phyloP scores from a whole-genome alignment of 2,797 vertebrate genomes.

The Rhinoraja longicauda region DNA sequence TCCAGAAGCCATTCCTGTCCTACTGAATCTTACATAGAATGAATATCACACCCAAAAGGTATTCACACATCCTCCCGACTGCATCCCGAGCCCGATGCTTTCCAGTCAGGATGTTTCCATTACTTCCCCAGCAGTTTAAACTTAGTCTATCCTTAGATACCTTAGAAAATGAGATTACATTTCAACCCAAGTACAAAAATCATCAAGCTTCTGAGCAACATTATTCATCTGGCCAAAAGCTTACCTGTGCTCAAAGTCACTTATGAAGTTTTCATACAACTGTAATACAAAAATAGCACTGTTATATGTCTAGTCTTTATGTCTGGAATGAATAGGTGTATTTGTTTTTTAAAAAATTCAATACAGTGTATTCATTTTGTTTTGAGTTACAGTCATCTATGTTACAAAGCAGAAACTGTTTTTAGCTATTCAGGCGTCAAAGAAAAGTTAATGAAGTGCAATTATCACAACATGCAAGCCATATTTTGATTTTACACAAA shows the following conservation, averaged over 20 bases:
- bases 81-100: background rate
- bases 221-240: background rate
- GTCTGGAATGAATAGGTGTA: background rate
- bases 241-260: slow-evolving; percentile 42
- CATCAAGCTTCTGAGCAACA: background rate
- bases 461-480: background rate
- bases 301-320: background rate
- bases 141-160: background rate
- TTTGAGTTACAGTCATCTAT: background rate
- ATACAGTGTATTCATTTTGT: background rate
- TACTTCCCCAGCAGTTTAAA: background rate
- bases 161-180: background rate
- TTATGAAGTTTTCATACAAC: slow-evolving; percentile 42
- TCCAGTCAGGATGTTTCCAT: background rate
- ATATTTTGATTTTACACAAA: background rate
- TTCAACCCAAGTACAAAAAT: background rate
- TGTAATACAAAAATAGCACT: background rate
- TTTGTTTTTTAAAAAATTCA: background rate
- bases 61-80: background rate
- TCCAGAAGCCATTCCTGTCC: background rate
- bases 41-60: background rate
- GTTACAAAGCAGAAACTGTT: background rate
- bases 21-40: background rate
- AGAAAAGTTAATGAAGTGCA: background rate
- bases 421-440: background rate